A percentile compares a stretch with the other conserved stretches of the same genome.
These are phyloP conservation scores for Junonia oenone DNA, from an alignment of 2,888 invertebrate species.

Conservation along the genomic window DNA sequence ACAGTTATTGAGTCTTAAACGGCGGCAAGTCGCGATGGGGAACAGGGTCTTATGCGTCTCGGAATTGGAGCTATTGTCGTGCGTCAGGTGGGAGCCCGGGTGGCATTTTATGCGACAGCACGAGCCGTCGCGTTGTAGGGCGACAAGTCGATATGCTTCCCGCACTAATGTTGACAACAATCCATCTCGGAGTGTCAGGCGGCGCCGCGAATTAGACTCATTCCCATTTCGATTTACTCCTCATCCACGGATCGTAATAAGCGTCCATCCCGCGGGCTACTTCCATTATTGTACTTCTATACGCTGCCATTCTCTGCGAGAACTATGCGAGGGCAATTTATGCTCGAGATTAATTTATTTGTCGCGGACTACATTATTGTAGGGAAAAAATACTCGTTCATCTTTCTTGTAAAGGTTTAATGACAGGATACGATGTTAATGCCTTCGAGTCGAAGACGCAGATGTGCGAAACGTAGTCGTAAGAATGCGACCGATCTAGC, in stretches of 20 bases:
- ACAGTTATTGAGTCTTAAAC: conserved; percentile 46
- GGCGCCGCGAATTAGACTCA: conserved; percentile 73
- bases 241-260: conserved; percentile 54
- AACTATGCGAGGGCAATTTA: conserved; percentile 59
- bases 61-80: conserved; percentile 38
- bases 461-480: conserved; percentile 64
- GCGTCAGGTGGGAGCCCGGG: conserved; percentile 20
- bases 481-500: conserved; percentile 54
- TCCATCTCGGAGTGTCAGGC: conserved; percentile 72
- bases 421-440: conserved; percentile 72
- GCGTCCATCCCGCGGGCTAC: conserved; percentile 44
- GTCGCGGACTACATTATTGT: conserved; percentile 57
- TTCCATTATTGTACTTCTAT: conserved; percentile 48
- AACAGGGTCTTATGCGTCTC: conserved; percentile 48
- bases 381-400: conserved; percentile 48
- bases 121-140: conserved; percentile 41
- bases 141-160: conserved; percentile 70
- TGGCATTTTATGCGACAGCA: conserved; percentile 25
- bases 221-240: conserved; percentile 74
- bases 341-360: conserved; percentile 61
- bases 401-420: conserved; percentile 62
- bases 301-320: conserved; percentile 40
- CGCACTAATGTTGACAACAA: conserved; percentile 76
- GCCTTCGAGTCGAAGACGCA: conserved; percentile 44
- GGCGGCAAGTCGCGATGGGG: conserved; percentile 35